Evolutionary conservation across 37 sponge, comb jelly and placozoan species (phyloP).

Genomic region (Aplysina aerophoba): DNA sequence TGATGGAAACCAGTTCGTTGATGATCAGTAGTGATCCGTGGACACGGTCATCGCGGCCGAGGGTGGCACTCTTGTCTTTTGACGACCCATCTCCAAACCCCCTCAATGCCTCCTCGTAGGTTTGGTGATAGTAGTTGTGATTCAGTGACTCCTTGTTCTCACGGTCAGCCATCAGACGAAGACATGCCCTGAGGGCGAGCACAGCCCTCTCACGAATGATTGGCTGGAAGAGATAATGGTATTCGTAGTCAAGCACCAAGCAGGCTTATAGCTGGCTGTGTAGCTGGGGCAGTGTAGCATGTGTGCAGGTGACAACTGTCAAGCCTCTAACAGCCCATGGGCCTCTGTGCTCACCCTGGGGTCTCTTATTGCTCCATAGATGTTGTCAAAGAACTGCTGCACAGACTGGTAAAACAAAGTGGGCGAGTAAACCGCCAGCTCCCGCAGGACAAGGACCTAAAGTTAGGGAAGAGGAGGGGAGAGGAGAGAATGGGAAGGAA

Average conservation of each 20-base stretch:
- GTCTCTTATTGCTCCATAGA: slow-evolving; percentile 84
- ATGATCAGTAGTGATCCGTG: slow-evolving; percentile 87
- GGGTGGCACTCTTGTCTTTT: slow-evolving; percentile 39
- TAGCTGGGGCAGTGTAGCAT: background rate
- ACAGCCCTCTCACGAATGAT: slow-evolving; percentile 86
- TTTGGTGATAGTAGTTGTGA: slow-evolving; percentile 53
- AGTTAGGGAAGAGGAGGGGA: too few relatives aligned
- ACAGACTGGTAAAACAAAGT: slow-evolving; percentile 92
- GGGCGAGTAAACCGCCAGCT: slow-evolving; percentile 91
- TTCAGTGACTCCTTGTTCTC: slow-evolving; percentile 81
- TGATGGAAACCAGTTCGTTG: slow-evolving; percentile 85
- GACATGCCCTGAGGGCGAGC: slow-evolving; percentile 87
- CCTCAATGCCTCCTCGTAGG: slow-evolving; percentile 76
- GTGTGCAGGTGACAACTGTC: background rate
- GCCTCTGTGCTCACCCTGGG: slow-evolving; percentile 65
- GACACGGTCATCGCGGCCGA: slow-evolving; percentile 74
- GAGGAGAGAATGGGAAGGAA: background rate
- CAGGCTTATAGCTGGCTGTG: background rate
- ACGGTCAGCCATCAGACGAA: slow-evolving; percentile 81
- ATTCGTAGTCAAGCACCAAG: background rate
- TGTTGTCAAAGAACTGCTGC: slow-evolving; percentile 86
- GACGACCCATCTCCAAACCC: slow-evolving; percentile 59
- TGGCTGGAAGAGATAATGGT: slow-evolving; percentile 32
- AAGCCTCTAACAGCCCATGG: background rate
- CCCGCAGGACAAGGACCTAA: slow-evolving; percentile 86